Evolutionary conservation across 2,888 invertebrate genomes (phyloP).

Genomic region (Merodon equestris): DNA sequence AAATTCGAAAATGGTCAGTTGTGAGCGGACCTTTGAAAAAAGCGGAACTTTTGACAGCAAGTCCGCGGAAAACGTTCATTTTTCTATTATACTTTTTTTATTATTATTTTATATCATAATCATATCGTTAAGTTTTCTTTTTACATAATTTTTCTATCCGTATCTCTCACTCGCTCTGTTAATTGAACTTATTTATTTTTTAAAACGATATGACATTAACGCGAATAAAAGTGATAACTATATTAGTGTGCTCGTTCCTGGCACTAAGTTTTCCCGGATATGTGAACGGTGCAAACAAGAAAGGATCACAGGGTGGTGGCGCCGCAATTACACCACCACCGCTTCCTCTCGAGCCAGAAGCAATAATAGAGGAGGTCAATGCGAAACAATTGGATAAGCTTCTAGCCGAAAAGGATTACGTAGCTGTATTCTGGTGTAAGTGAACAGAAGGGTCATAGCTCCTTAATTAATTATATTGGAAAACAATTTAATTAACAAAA

Average conservation of each 20-base stretch:
- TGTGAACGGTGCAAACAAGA: constrained; percentile 78
- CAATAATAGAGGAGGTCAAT: constrained; percentile 95
- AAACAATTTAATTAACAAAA: constrained; percentile 19
- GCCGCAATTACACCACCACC: constrained; percentile 75
- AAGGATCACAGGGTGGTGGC: constrained; percentile 73
- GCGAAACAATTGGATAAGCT: constrained; percentile 94
- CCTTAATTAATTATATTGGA: too few relatives aligned
- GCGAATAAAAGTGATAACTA: constrained; percentile 78
- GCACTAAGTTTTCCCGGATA: constrained; percentile 78
- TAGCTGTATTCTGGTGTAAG: constrained; percentile 98
- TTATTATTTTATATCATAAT: constrained; percentile 56
- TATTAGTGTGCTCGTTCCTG: constrained; percentile 78
- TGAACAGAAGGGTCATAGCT: constrained; percentile 75
- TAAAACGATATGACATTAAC: constrained; percentile 77
- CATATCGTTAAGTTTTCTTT: constrained; percentile 51
- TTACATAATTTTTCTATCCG: constrained; percentile 18
- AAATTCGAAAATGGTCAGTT: constrained; percentile 76
- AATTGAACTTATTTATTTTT: constrained; percentile 55
- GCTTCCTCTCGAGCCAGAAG: constrained; percentile 80
- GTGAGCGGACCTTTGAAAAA: constrained; percentile 80
- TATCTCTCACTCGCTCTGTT: constrained; percentile 57
- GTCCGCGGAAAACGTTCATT: constrained; percentile 78
- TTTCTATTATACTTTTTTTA: constrained; percentile 56
- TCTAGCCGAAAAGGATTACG: constrained; percentile 94
- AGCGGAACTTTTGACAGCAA: constrained; percentile 78